Conservation (phyloP, 2,113 vertebrate genomes). For the Mastomys coucha region DNA sequence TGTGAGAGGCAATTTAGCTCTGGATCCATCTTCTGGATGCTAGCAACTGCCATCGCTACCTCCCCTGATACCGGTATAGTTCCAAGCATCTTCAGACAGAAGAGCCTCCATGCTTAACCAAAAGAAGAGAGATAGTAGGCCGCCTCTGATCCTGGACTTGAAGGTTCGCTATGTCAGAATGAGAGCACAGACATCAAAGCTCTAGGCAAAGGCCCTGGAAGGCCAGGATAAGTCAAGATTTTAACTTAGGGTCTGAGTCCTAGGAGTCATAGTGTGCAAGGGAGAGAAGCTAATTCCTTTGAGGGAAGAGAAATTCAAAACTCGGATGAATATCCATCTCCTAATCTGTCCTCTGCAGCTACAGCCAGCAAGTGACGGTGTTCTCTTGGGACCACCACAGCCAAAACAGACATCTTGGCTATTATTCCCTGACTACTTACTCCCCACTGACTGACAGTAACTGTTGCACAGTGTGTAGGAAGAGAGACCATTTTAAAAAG, state of each 20-base stretch:
- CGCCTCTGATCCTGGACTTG: slow-evolving; percentile 8
- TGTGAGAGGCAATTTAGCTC: slow-evolving; percentile 54
- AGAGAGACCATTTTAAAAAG: slow-evolving; percentile 50
- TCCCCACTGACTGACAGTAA: slow-evolving; percentile 29
- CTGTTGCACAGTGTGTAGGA: not conserved
- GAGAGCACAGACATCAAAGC: not conserved
- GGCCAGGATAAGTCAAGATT: not conserved
- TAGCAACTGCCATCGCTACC: slow-evolving; percentile 5
- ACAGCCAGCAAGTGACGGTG: not conserved
- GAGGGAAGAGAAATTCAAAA: not conserved
- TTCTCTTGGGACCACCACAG: slow-evolving; percentile 41
- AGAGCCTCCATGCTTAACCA: not conserved
- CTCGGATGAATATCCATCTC: not conserved
- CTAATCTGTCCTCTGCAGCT: not conserved
- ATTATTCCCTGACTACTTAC: slow-evolving; percentile 8
- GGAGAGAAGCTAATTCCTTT: slow-evolving; percentile 45
- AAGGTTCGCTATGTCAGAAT: not conserved
- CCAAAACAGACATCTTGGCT: slow-evolving; percentile 49
- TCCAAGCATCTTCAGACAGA: slow-evolving; percentile 25
- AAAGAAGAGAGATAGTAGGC: not conserved
- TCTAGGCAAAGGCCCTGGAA: not conserved
- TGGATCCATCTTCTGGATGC: slow-evolving; percentile 56
- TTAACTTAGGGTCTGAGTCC: slow-evolving; percentile 2
- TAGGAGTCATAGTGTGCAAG: not conserved
- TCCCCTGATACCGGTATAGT: not conserved